Percentiles rank a stretch among this genome's conserved stretches.
Evolutionary conservation across 2,888 invertebrate genomes (phyloP).

Genomic region (Oxytorus armatus): DNA sequence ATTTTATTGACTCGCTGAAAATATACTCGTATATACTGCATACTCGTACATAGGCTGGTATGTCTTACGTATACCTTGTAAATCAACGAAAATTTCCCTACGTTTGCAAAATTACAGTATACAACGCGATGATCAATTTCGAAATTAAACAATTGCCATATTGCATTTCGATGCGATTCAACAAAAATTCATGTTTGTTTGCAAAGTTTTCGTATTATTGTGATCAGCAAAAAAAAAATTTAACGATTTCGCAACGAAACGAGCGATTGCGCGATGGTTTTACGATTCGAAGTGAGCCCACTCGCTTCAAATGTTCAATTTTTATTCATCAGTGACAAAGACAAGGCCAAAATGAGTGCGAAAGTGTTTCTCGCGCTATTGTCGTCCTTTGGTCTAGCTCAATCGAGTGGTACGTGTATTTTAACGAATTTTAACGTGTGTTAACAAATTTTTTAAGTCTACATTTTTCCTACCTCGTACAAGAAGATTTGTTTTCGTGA

Average conservation of each 20-base stretch:
- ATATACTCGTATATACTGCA: neutral
- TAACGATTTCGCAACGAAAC: conserved; percentile 24
- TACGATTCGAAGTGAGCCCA: neutral
- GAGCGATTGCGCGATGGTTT: conserved; percentile 10
- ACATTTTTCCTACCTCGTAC: no score
- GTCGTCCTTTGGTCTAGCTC: conserved; percentile 40
- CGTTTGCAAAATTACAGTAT: no score
- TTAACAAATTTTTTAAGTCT: neutral
- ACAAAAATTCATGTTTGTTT: no score
- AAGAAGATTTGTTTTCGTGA: no score
- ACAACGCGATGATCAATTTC: no score
- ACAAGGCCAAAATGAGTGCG: conserved; percentile 21
- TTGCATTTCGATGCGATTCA: no score
- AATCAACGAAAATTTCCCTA: no score
- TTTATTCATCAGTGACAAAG: neutral
- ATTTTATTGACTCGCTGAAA: neutral
- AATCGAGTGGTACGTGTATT: conserved; percentile 48
- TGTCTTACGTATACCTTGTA: no score
- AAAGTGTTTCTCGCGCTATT: neutral
- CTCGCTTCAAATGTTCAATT: neutral
- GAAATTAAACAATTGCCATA: no score
- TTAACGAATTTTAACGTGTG: conserved; percentile 18
- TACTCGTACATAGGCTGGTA: neutral
- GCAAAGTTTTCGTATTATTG: no score
- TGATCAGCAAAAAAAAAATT: conserved; percentile 34